Conservation (phyloP, 2,888 invertebrate genomes). For the Eupithecia pulchellata region DNA sequence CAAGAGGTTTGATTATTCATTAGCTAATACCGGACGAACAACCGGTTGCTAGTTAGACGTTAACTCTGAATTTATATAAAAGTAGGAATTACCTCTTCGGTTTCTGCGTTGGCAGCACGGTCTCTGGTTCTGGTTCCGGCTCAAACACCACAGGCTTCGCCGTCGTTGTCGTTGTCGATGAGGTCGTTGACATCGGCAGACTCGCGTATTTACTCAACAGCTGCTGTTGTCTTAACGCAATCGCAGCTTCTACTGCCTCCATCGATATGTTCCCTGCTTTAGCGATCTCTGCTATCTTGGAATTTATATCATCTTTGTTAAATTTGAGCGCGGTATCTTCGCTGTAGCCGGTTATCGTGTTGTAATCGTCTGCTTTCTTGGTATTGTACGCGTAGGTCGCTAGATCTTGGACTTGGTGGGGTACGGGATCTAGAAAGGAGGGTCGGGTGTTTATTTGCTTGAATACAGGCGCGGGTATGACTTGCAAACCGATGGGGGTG, state of each 20-base stretch:
- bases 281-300: conserved; percentile 83
- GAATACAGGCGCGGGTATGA: conserved; percentile 72
- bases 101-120: conserved; percentile 67
- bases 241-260: conserved; percentile 91
- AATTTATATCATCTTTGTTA: conserved; percentile 77
- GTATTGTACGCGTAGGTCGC: conserved; percentile 73
- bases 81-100: conserved; percentile 67
- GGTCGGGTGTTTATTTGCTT: conserved; percentile 67
- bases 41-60: neutral
- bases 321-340: conserved; percentile 75
- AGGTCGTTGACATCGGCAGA: conserved; percentile 75
- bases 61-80: neutral
- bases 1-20: no score
- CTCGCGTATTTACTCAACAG: conserved; percentile 86
- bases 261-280: conserved; percentile 92
- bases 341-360: conserved; percentile 77
- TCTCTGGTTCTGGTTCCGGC: conserved; percentile 73
- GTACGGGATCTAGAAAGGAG: conserved; percentile 81
- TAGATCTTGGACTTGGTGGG: conserved; percentile 76
- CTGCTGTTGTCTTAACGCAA: conserved; percentile 89
- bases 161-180: conserved; percentile 72
- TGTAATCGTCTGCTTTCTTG: conserved; percentile 81
- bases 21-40: neutral
- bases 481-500: conserved; percentile 61
- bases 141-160: conserved; percentile 63